A percentile compares a stretch with the other conserved stretches of the same genome.
Evolutionary conservation across 2,888 invertebrate species (phyloP).

Genomic region (Argynnis bischoffii): DNA sequence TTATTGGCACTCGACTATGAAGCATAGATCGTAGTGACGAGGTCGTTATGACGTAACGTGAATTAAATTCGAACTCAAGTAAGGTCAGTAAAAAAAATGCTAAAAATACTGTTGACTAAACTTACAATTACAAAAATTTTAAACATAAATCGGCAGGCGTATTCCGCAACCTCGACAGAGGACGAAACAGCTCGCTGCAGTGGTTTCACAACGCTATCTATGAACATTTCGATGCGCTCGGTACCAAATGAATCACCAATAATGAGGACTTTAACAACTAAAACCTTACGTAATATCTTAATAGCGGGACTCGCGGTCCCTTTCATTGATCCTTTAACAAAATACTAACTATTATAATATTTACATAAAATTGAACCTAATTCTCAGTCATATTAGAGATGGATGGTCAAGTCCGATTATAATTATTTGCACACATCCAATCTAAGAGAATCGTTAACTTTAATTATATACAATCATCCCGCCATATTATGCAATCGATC

Average conservation of each 20-base stretch:
- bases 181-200: conserved; percentile 6
- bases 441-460: conserved; percentile 28
- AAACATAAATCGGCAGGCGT: conserved; percentile 6
- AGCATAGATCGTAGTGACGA: conserved; percentile 11
- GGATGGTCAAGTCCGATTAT: conserved; percentile 42
- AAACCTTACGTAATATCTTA: conserved; percentile 48
- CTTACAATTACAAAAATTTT: conserved; percentile 33
- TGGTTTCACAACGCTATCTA: conserved; percentile 26
- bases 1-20: conserved; percentile 35
- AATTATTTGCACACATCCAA: conserved; percentile 36
- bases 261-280: conserved; percentile 45
- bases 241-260: conserved; percentile 36
- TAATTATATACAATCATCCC: conserved; percentile 29
- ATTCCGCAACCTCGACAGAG: conserved; percentile 13
- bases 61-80: conserved; percentile 22
- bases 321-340: conserved; percentile 38
- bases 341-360: conserved; percentile 57
- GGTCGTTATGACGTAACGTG: conserved; percentile 12
- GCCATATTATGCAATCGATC: conserved; percentile 17
- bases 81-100: conserved; percentile 36
- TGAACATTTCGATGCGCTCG: conserved; percentile 42
- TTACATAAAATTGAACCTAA: conserved; percentile 77
- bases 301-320: conserved; percentile 46
- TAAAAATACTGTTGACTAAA: conserved; percentile 43
- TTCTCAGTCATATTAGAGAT: conserved; percentile 77